Percentiles rank a stretch among this genome's conserved stretches.
phyloP scores from a whole-genome alignment of 2,113 vertebrate species.

The Setophaga coronata region DNA sequence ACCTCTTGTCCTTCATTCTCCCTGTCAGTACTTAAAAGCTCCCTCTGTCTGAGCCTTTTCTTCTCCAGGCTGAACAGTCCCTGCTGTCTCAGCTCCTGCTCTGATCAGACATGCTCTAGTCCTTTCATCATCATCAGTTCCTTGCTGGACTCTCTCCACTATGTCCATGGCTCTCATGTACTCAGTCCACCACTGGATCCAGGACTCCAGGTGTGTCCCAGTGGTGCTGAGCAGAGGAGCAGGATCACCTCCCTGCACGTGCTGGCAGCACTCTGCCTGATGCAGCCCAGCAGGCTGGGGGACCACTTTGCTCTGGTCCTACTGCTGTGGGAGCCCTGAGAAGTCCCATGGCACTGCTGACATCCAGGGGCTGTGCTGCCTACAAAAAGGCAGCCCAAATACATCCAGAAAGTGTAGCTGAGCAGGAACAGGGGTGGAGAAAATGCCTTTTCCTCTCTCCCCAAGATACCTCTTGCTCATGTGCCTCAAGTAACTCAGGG shows the following conservation, averaged over 20 bases:
- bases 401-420: neutral
- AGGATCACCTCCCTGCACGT: neutral
- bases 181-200: neutral
- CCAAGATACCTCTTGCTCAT: neutral
- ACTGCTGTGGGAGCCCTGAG: neutral
- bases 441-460: neutral
- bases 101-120: neutral
- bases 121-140: neutral
- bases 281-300: neutral
- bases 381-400: neutral
- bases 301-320: neutral
- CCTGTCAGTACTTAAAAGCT: neutral
- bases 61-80: neutral
- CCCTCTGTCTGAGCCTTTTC: neutral
- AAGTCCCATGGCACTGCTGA: neutral
- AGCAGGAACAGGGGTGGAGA: neutral
- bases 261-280: neutral
- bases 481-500: neutral
- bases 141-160: neutral
- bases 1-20: neutral
- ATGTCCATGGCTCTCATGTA: neutral
- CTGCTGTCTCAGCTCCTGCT: neutral
- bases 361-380: neutral
- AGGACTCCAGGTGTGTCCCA: neutral
- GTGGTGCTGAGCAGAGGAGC: neutral